Percentiles rank a stretch among this genome's conserved stretches.
phyloP scores from a whole-genome alignment of 2,113 vertebrate species.

The Rhombomys opimus region DNA sequence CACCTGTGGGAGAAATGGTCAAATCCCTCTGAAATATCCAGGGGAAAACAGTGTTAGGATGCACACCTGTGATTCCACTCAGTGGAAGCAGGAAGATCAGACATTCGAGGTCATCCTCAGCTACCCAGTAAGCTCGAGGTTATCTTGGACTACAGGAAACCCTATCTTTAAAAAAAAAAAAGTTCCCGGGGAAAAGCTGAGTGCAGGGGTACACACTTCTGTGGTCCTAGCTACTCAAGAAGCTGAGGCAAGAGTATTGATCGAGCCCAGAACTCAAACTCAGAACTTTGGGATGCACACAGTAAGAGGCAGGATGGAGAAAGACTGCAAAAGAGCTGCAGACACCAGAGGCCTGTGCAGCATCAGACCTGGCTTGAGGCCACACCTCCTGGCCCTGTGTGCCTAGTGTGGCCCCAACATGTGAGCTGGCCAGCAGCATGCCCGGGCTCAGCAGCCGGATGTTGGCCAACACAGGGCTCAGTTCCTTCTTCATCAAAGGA shows the following conservation, averaged over 20 bases:
- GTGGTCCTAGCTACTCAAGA: background rate
- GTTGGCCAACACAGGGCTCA: background rate
- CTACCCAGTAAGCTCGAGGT: background rate
- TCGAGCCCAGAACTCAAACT: background rate
- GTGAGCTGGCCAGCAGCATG: background rate
- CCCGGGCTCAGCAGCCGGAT: background rate
- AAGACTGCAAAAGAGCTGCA: background rate
- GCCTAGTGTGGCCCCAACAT: background rate
- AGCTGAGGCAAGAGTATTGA: background rate
- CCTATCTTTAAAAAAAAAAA: background rate
- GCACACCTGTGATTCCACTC: background rate
- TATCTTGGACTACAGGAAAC: background rate
- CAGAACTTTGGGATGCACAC: background rate
- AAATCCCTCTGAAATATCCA: background rate
- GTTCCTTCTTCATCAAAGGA: slow-evolving; percentile 39
- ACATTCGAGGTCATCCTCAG: background rate
- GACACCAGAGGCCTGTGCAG: background rate
- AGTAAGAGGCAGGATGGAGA: background rate
- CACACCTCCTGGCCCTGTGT: rapidly evolving
- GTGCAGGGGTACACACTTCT: background rate
- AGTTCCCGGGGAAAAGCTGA: background rate
- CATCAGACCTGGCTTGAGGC: background rate
- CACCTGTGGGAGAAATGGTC: background rate
- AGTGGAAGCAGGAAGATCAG: background rate
- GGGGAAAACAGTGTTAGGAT: background rate